Percentiles rank a stretch among this genome's conserved stretches.
These are phyloP conservation scores for Protobothrops mucrosquamatus DNA, from an alignment of 2,113 vertebrate genomes.

Conservation along the genomic window DNA sequence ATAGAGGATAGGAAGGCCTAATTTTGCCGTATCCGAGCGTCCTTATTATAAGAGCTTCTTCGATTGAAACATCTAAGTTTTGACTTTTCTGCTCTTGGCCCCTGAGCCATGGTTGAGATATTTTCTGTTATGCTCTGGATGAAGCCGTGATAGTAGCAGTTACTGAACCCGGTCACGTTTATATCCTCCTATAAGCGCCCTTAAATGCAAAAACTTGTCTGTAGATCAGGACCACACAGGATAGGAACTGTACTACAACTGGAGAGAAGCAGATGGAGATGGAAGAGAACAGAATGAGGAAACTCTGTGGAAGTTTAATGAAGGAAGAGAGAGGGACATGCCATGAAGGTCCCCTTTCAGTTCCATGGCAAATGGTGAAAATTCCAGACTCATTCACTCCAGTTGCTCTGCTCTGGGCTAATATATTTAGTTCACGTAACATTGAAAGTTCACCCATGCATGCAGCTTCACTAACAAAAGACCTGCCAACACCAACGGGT, in stretches of 20 bases:
- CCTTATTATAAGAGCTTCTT: neutral
- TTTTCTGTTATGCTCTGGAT: neutral
- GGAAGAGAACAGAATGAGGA: neutral
- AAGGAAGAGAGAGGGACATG: neutral
- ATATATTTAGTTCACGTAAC: neutral
- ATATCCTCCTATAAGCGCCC: neutral
- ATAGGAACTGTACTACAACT: neutral
- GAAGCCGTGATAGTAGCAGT: neutral
- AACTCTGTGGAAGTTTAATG: neutral
- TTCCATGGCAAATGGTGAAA: neutral
- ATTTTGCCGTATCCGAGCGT: neutral
- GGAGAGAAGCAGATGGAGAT: neutral
- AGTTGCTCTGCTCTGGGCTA: neutral
- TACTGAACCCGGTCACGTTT: neutral
- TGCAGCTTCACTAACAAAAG: constrained; percentile 23
- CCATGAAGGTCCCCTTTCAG: neutral
- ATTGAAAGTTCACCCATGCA: constrained; percentile 17
- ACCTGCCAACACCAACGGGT: constrained; percentile 33
- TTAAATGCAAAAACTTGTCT: neutral
- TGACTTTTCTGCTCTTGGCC: neutral
- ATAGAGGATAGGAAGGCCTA: neutral
- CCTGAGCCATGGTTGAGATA: neutral
- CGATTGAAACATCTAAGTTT: neutral
- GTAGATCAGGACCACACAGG: neutral
- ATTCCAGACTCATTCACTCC: constrained; percentile 12